Conservation (phyloP, 1,140 invertebrate genomes). For the Procambarus virginalis region DNA sequence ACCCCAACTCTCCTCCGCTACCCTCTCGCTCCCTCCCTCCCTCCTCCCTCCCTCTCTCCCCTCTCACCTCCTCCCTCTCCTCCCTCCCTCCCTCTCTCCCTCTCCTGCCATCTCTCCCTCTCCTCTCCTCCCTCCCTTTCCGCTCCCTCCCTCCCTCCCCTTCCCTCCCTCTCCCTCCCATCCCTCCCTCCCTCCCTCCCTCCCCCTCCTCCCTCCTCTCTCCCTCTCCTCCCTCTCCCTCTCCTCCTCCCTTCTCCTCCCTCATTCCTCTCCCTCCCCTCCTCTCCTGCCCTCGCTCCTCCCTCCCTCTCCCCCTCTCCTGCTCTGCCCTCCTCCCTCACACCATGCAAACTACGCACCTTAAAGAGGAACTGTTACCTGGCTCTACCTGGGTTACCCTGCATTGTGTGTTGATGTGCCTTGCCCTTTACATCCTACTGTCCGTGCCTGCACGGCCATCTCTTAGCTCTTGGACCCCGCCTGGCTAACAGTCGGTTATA, state of each 20-base stretch:
- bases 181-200: not conserved
- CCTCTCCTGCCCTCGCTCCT: too few relatives aligned
- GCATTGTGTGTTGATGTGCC: not conserved
- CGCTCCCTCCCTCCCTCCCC: not conserved
- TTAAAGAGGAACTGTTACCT: slow-evolving; percentile 7
- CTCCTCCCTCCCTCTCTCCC: not conserved
- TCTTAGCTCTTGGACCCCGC: too few relatives aligned
- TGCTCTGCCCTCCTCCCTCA: not conserved
- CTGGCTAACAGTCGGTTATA: too few relatives aligned
- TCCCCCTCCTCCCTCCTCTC: not conserved
- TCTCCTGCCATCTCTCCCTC: not conserved
- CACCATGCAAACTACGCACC: not conserved
- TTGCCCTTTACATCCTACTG: not conserved
- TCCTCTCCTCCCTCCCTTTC: not conserved
- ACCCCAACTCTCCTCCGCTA: not conserved
- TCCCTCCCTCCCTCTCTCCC: not conserved
- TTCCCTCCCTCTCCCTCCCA: not conserved
- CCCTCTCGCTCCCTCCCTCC: not conserved
- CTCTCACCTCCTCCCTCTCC: not conserved
- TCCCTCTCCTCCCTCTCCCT: not conserved
- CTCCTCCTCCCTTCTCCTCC: not conserved
- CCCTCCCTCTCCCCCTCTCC: not conserved
- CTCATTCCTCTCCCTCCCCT: too few relatives aligned
- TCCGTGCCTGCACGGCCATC: too few relatives aligned
- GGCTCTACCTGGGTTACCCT: not conserved